Evolutionary conservation across 2,113 vertebrate genomes (phyloP), one percentile per base, ranked within the genome.

Genomic region (Tragelaphus buxtoni): DNA sequence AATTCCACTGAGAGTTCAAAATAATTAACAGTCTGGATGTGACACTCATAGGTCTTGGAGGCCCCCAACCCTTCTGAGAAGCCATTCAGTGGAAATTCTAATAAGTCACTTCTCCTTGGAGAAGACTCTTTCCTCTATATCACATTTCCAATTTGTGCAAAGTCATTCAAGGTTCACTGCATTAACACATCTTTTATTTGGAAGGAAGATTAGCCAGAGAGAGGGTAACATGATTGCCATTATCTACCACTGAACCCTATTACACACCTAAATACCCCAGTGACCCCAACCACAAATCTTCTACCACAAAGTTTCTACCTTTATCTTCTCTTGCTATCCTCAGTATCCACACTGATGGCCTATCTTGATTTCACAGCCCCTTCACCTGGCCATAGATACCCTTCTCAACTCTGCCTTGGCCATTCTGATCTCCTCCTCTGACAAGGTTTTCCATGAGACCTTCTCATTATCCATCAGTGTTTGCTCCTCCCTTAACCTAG

Each of bases 21-120:
- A 55, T 88, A 88, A 97, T 90, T 87, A 95, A 95, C 86, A 88
- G 24, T 24, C 56, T 82, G 35, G 22, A 79, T 20, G 42, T 86
- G 76, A 93, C 45, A 58, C 11, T 24, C n/a, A 28, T 1, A 18
- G 81, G 72, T 47, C 91, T 65, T 49, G 16, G 55, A 58, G 20
- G 24, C n/a, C 26, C 49, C 55, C 18, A 28, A 16, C 51, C 49
- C 69, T 90, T 42, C 88, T 61, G 82, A 80, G 81, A 88, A 94
- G 77, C 58, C 55, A 84, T 53, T 81, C 35, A 55, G 0, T 10
- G 24, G 45, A 63, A 96, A 97, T 63, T 77, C 89, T 79, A 79
- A 81, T 77, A 51, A 92, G 32, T 32, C 39, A 6, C 28, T 49
- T 91, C 20, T 90, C 42, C 65, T 61, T 32, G 4, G 56, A 24